Base-by-base conservation (phyloP, 2,888 invertebrate genomes). In the Lithophane leautieri region DNA sequence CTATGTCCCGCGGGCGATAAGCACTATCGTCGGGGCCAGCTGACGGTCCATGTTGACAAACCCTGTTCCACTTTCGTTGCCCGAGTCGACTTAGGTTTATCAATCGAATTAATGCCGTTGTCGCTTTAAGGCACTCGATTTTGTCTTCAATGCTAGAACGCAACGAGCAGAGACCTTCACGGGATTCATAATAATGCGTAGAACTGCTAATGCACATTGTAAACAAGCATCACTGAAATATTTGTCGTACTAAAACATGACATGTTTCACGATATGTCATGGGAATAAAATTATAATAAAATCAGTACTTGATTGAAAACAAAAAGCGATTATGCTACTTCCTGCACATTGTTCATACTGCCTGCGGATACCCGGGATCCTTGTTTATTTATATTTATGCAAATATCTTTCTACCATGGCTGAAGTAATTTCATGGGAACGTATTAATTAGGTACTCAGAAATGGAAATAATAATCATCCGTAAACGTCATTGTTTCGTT, bases 11-110 rank as follows among this genome's bases (percentile, higher is more conserved):
- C 92, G 86, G 91, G 88, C 92, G 96, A 96, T 96, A 96, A 96
- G 95, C 94, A 93, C 93, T 96, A 96, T 96, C 96, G 93, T 89
- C 91, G 94, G 94, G 95, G 96, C 95, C 96, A 96, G 96, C 95
- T 96, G 96, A 95, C 93, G 92, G 92, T 93, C 93, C 94, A 92
- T 94, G 95, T 95, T 96, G 96, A 96, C 96, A 96, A 96, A 95
- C 96, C 95, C 95, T 94, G 96, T 94, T 94, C 96, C 91, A 96
- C 95, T 95, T 96, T 95, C 94, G 90, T 93, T 93, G 92, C 91
- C 90, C 91, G 91, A 89, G 87, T 89, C 92, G 91, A 93, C 93
- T 95, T 94, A 91, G 90, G 90, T 92, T 95, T 95, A 95, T 95
- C 94, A 92, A 93, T 92, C 89, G 90, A 90, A 89, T 91, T 89